Conservation (phyloP, 1,140 invertebrate species). For the Onthophagus taurus region DNA sequence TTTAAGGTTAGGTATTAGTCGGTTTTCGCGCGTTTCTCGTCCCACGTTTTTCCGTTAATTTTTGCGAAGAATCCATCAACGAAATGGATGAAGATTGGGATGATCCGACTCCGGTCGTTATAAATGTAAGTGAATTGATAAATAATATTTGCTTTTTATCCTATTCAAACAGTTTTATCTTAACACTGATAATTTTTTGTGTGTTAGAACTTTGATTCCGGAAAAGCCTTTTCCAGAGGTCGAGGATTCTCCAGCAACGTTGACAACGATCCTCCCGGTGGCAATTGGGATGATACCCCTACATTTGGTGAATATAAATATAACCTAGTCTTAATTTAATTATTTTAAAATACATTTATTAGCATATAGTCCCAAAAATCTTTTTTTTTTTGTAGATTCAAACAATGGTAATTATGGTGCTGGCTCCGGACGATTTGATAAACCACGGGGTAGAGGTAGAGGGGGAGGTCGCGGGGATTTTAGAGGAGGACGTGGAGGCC, state of each 20-base stretch:
- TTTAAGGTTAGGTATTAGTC: background rate
- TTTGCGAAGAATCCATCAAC: too few species aligned
- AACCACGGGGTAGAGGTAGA: background rate
- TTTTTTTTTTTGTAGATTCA: too few species aligned
- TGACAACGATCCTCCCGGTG: constrained; percentile 16
- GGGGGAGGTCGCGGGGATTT: background rate
- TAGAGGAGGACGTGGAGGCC: background rate
- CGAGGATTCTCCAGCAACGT: constrained; percentile 12
- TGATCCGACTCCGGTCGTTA: background rate
- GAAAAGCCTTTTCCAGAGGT: constrained; percentile 7
- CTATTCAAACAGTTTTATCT: too few species aligned
- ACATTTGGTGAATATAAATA: background rate
- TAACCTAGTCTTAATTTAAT: background rate
- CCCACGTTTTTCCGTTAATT: too few species aligned
- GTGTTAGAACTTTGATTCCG: constrained; percentile 2
- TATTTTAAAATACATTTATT: background rate
- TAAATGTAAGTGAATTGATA: background rate
- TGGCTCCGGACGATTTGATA: background rate
- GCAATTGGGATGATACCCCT: constrained; percentile 18
- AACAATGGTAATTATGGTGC: background rate
- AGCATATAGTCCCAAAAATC: too few species aligned
- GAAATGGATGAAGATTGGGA: constrained; percentile 13
- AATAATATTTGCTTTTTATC: background rate
- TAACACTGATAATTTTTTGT: too few species aligned
- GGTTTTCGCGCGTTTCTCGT: background rate